phyloP scores from a whole-genome alignment of 92 coral and sea anemone species.

The Plumapathes pennacea region DNA sequence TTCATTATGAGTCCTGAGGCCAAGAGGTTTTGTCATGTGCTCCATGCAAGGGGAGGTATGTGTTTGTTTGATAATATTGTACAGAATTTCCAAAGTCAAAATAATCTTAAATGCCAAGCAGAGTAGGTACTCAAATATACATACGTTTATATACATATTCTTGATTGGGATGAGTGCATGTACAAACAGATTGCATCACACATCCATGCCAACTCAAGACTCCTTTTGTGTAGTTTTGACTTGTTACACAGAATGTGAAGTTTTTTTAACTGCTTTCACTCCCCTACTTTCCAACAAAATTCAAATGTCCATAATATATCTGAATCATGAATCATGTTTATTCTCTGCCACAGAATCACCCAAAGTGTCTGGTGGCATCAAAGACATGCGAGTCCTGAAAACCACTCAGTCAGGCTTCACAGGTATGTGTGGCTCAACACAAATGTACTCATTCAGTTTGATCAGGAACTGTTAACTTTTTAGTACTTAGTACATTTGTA shows the following conservation, averaged over 20 bases:
- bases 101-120: too few species aligned
- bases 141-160: too few species aligned
- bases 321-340: neutral
- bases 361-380: slow-evolving; percentile 69
- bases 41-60: slow-evolving; percentile 68
- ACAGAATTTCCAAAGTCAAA: too few species aligned
- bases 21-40: slow-evolving; percentile 58
- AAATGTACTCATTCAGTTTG: neutral
- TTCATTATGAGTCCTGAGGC: slow-evolving; percentile 57
- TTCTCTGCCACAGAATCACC: slow-evolving; percentile 48
- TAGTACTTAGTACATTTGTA: neutral
- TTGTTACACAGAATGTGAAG: neutral
- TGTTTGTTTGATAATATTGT: neutral
- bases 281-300: neutral
- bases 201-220: too few species aligned
- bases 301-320: neutral
- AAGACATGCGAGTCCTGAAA: slow-evolving; percentile 62
- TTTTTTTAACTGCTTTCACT: neutral
- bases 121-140: too few species aligned
- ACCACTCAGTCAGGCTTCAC: slow-evolving; percentile 82
- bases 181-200: too few species aligned
- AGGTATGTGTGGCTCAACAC: slow-evolving; percentile 11
- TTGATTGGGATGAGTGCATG: too few species aligned
- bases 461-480: neutral
- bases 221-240: too few species aligned